Conservation (phyloP, 2,113 vertebrate genomes). For the Erythrolamprus reginae region DNA sequence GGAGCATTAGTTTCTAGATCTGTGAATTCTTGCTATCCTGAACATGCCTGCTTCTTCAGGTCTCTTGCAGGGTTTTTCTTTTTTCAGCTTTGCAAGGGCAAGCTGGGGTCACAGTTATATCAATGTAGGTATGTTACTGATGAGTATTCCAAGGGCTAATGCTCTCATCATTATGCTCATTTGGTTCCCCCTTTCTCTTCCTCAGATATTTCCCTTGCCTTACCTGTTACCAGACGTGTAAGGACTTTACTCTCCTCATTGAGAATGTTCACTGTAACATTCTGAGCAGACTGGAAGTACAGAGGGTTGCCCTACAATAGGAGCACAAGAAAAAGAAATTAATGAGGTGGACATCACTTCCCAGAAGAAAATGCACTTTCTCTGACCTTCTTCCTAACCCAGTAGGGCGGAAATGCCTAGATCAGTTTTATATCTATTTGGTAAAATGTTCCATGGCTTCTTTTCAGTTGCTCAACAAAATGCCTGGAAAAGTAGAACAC, state of each 20-base stretch:
- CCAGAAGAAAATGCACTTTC: background rate
- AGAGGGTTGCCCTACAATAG: constrained; percentile 86
- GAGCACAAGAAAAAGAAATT: constrained; percentile 35
- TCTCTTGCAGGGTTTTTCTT: background rate
- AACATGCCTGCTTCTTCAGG: constrained; percentile 32
- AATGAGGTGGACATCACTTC: constrained; percentile 26
- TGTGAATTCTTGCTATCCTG: background rate
- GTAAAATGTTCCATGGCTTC: background rate
- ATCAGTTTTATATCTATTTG: background rate
- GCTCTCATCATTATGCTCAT: background rate
- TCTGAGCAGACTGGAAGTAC: constrained; percentile 95
- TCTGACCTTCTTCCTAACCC: background rate
- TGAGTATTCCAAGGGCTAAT: background rate
- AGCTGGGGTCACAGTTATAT: constrained; percentile 8
- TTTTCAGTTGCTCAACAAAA: background rate
- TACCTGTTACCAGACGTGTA: constrained; percentile 93
- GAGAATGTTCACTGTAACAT: constrained; percentile 93
- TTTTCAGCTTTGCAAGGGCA: constrained; percentile 24
- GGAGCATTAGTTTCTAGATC: constrained; percentile 39
- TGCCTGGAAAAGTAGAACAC: background rate
- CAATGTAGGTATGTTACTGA: background rate
- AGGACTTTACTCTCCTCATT: constrained; percentile 89
- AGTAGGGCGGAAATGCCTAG: background rate
- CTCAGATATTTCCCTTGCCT: constrained; percentile 43
- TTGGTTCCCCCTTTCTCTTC: background rate